Percentiles rank a stretch among this genome's conserved stretches.
Conservation (phyloP, 2,888 invertebrate species). For the Acanthosepion lycidas region DNA sequence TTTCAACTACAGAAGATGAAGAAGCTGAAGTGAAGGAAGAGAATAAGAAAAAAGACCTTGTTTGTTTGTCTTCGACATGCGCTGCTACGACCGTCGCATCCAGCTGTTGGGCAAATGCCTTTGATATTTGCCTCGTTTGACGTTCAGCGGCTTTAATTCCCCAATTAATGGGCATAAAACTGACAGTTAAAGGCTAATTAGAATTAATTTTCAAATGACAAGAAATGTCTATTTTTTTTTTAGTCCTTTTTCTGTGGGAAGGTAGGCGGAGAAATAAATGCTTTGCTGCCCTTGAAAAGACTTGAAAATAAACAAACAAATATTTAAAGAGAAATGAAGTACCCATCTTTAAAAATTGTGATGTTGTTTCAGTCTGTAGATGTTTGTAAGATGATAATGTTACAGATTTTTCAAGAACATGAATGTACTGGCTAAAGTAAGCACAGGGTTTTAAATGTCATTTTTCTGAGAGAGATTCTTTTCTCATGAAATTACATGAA, state of each 20-base stretch:
- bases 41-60: background rate
- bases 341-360: background rate
- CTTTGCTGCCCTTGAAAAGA: background rate
- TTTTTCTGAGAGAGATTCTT: too few relatives aligned
- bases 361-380: background rate
- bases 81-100: background rate
- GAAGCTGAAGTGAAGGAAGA: too few relatives aligned
- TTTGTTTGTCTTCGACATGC: background rate
- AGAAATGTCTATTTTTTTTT: background rate
- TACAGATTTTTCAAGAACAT: too few relatives aligned
- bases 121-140: slow-evolving; percentile 8
- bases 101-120: slow-evolving; percentile 2
- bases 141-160: background rate
- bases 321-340: background rate
- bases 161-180: slow-evolving; percentile 20
- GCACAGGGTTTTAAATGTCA: too few relatives aligned
- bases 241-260: background rate
- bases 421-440: too few relatives aligned
- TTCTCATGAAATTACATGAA: too few relatives aligned
- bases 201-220: slow-evolving; percentile 9
- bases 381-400: background rate
- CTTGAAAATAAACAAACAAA: background rate
- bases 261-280: background rate
- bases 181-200: slow-evolving; percentile 12
- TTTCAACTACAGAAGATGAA: too few relatives aligned